phyloP scores from a whole-genome alignment of 2,797 vertebrate genomes.

The Myiothlypis chrysogaster region DNA sequence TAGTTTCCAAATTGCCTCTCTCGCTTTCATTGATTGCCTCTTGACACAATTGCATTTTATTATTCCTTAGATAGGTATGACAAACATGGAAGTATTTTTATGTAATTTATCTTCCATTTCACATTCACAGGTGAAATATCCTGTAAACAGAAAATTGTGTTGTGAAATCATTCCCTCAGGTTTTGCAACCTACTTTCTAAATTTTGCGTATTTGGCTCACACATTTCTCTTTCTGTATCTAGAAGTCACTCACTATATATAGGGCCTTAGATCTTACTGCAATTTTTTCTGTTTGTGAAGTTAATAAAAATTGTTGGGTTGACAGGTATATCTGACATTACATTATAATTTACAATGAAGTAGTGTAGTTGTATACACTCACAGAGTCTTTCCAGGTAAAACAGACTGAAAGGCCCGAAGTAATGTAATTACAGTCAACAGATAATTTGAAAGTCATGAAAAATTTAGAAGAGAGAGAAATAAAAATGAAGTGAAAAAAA shows the following conservation, averaged over 20 bases:
- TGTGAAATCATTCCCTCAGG: background rate
- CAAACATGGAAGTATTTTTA: background rate
- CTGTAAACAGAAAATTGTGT: background rate
- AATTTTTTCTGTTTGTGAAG: background rate
- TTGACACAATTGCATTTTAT: background rate
- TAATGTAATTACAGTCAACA: background rate
- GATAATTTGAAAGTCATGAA: conserved; percentile 26
- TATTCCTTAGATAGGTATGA: background rate
- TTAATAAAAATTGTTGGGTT: background rate
- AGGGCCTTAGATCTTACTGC: background rate
- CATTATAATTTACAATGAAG: background rate
- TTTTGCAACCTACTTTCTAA: background rate
- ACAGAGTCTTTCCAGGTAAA: background rate
- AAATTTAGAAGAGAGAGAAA: background rate
- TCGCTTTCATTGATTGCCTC: background rate
- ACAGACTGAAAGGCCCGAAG: background rate
- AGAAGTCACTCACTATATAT: background rate
- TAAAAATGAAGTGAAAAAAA: background rate
- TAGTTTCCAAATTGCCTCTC: background rate
- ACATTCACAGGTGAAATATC: background rate
- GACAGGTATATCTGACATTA: background rate
- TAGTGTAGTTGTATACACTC: background rate
- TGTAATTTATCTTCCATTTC: background rate
- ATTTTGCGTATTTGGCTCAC: background rate
- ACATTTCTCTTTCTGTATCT: background rate